These are phyloP conservation scores for Elymnias hypermnestra DNA, from an alignment of 1,140 invertebrate genomes.

Conservation along the genomic window DNA sequence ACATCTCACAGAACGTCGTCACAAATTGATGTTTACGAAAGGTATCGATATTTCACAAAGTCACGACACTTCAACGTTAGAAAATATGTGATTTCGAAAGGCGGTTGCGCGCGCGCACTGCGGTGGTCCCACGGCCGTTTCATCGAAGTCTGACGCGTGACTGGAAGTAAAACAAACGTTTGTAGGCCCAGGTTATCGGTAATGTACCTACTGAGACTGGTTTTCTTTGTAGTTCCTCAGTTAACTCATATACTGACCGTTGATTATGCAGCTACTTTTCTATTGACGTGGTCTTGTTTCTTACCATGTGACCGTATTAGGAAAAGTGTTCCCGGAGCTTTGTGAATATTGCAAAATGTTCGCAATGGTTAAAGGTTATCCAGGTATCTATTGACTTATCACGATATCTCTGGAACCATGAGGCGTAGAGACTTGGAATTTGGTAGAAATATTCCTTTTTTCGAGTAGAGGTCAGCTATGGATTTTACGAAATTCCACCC, in stretches of 20 bases:
- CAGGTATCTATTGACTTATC: conserved; percentile 24
- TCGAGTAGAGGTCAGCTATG: no score
- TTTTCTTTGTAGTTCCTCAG: conserved; percentile 31
- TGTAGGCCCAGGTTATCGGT: conserved; percentile 33
- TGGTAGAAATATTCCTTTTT: no score
- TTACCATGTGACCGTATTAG: conserved; percentile 21
- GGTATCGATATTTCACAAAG: conserved; percentile 17
- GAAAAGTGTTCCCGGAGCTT: conserved; percentile 24
- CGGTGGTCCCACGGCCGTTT: conserved; percentile 30
- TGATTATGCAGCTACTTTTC: conserved; percentile 37
- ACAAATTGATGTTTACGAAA: conserved; percentile 19
- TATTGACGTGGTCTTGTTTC: conserved; percentile 31
- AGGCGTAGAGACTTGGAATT: no score
- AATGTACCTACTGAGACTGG: conserved; percentile 42
- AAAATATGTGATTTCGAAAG: conserved; percentile 36
- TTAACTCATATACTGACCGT: conserved; percentile 39
- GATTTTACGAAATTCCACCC: no score
- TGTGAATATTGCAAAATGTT: conserved; percentile 12
- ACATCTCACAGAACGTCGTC: conserved; percentile 40
- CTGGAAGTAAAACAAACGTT: conserved; percentile 38
- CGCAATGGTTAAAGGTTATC: conserved; percentile 19
- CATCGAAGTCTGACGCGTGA: conserved; percentile 50
- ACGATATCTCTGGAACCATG: no score
- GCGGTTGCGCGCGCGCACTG: conserved; percentile 35
- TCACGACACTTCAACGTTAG: conserved; percentile 20